Base-by-base conservation (phyloP, 2,113 vertebrate species). In the Gorsachius goisagi region DNA sequence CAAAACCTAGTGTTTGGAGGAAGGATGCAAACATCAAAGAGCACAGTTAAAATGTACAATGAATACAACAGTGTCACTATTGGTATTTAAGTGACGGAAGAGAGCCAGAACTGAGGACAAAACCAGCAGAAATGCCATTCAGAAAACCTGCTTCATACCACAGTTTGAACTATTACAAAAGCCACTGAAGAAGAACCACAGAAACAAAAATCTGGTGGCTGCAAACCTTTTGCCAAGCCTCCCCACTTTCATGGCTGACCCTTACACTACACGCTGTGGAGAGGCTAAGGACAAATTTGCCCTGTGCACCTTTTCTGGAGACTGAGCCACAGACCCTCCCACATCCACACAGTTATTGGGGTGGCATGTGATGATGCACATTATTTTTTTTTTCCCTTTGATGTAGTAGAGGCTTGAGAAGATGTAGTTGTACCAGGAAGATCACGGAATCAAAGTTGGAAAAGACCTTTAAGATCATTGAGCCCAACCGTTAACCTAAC, bases 221-320 rank as follows among this genome's bases (percentile, higher is more conserved):
- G 12, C n/a, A 85, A 78, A 67, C 14, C 32, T 50, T 60, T 35
- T 49, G 32, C 63, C 23, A 64, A 89, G 11, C 6, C 24, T 74
- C 30, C 30, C 23, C 18, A 35, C 6, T 44, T 78, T 64, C 60
- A 33, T 8, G 23, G 13, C 37, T 28, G 37, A 67, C 13, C 20
- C 26, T 72, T 23, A 39, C 0, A 0, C 22, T 41, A 21, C 1
- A 1, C 1, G 5, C 15, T 39, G 27, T 19, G 39, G 53, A 72
- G 24, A 60, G 9, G 44, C 32, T 64, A 33, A 93, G 44, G 49
- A 56, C 2, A 6, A 30, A 71, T 49, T 76, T 72, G 39, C 50
- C 12, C 32, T 12, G 16, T 66, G 24, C 37, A 41, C 27, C 22
- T 39, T 55, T 68, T 76, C 30, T 41, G 22, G 3, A 85, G 41